phyloP scores from a whole-genome alignment of 2,797 vertebrate species.

The Poliocrania exsul region DNA sequence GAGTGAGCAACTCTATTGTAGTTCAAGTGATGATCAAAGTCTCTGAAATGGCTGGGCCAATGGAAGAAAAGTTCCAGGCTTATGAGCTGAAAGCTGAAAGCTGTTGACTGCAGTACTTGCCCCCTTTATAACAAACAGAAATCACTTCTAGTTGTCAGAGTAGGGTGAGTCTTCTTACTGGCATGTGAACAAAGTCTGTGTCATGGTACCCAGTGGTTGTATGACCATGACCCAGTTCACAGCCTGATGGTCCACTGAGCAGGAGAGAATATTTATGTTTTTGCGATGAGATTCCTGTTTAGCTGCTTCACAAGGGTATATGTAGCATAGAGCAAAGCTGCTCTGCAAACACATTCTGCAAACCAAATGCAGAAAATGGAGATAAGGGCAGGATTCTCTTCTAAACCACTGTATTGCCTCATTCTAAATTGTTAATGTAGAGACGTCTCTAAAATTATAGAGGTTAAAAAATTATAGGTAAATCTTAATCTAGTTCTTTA shows the following conservation, averaged over 20 bases:
- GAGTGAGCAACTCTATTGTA: not conserved
- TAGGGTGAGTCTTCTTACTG: not conserved
- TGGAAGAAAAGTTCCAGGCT: not conserved
- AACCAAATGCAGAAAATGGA: not conserved
- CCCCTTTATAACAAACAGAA: not conserved
- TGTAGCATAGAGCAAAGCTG: not conserved
- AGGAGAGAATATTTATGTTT: not conserved
- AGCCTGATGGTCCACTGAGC: not conserved
- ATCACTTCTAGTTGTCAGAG: not conserved
- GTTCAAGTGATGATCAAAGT: not conserved
- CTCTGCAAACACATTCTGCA: not conserved
- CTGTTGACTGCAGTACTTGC: not conserved
- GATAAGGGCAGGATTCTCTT: not conserved
- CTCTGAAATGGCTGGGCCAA: not conserved
- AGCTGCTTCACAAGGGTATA: not conserved
- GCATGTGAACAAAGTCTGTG: not conserved
- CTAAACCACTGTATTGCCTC: not conserved
- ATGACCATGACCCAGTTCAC: not conserved
- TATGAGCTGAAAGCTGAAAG: not conserved
- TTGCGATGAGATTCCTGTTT: not conserved
- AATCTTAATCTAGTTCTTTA: not conserved
- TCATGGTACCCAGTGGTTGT: accelerated
- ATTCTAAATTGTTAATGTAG: not conserved
- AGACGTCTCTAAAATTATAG: not conserved
- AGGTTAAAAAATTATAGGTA: not conserved